phyloP scores from a whole-genome alignment of 2,888 invertebrate species.

The Portevinia maculata region DNA sequence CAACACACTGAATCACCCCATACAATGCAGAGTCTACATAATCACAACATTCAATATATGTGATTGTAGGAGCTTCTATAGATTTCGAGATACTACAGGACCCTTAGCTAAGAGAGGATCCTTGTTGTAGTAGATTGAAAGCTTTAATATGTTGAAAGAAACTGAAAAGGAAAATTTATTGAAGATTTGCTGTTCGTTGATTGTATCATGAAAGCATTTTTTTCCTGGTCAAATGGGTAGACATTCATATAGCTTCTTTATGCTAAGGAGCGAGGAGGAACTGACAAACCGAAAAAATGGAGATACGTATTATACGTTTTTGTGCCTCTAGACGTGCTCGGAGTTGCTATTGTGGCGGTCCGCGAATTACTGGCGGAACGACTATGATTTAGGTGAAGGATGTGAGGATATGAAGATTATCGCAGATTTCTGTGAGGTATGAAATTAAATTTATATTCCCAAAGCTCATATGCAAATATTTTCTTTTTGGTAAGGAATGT shows the following conservation, averaged over 20 bases:
- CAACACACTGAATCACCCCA: slow-evolving; percentile 53
- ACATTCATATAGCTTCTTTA: slow-evolving; percentile 30
- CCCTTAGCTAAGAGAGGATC: slow-evolving; percentile 7
- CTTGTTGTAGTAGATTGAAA: slow-evolving; percentile 1
- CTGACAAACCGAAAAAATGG: slow-evolving; percentile 24
- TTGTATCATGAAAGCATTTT: slow-evolving; percentile 41
- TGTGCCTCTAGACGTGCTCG: slow-evolving; percentile 14
- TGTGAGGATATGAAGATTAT: slow-evolving; percentile 33
- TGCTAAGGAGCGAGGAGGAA: slow-evolving; percentile 23
- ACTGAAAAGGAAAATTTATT: slow-evolving; percentile 45
- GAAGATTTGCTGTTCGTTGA: slow-evolving; percentile 6
- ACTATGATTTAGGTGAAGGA: neutral
- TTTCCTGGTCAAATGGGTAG: slow-evolving; percentile 23
- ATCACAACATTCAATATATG: slow-evolving; percentile 39
- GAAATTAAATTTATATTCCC: slow-evolving; percentile 62
- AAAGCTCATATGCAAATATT: slow-evolving; percentile 38
- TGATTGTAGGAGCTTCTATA: neutral
- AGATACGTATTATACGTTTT: slow-evolving; percentile 4
- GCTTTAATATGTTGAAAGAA: slow-evolving; percentile 32
- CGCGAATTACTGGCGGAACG: slow-evolving; percentile 5
- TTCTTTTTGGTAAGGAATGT: slow-evolving; percentile 23
- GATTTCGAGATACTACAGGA: neutral
- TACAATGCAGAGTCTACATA: too few species aligned
- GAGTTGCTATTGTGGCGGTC: slow-evolving; percentile 1
- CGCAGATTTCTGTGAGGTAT: slow-evolving; percentile 57